These are phyloP conservation scores for Vimba vimba DNA, from an alignment of 2,113 vertebrate species.

Conservation along the genomic window DNA sequence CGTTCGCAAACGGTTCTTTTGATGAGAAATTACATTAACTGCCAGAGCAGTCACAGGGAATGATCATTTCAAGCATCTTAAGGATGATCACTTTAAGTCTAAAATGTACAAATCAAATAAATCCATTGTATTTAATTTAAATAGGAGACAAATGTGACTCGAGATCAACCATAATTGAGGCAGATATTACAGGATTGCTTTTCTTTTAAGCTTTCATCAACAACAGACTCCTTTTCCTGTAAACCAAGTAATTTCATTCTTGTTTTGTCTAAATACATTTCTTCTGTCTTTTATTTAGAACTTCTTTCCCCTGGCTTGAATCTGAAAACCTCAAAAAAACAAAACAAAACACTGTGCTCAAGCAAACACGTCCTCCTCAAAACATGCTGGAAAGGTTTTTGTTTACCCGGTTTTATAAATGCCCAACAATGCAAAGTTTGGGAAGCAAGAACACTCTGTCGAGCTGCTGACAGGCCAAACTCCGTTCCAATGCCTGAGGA, in stretches of 20 bases:
- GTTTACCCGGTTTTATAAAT: slow-evolving; percentile 52
- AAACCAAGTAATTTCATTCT: slow-evolving; percentile 51
- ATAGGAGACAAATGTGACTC: not conserved
- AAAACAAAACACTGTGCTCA: slow-evolving; percentile 41
- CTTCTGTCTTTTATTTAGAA: slow-evolving; percentile 61
- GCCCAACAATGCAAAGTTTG: slow-evolving; percentile 48
- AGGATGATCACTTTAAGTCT: not conserved
- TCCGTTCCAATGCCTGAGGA: slow-evolving; percentile 60
- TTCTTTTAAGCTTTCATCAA: slow-evolving; percentile 31
- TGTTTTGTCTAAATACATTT: slow-evolving; percentile 61
- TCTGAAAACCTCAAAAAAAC: slow-evolving; percentile 61
- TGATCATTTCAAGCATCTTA: slow-evolving; percentile 32
- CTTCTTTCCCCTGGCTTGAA: slow-evolving; percentile 49
- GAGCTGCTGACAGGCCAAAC: slow-evolving; percentile 55
- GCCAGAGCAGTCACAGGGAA: not conserved
- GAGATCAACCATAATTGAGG: slow-evolving; percentile 2
- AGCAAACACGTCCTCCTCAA: slow-evolving; percentile 61
- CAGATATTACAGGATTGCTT: slow-evolving; percentile 9
- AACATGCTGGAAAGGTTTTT: slow-evolving; percentile 60
- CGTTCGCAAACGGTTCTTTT: slow-evolving; percentile 42
- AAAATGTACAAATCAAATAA: slow-evolving; percentile 1
- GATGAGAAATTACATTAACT: slow-evolving; percentile 39
- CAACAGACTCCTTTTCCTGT: slow-evolving; percentile 23
- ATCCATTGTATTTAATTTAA: slow-evolving; percentile 15
- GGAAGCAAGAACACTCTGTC: slow-evolving; percentile 44